Evolutionary conservation across 2,888 invertebrate species (phyloP).

Genomic region (Parascotia fuliginaria): DNA sequence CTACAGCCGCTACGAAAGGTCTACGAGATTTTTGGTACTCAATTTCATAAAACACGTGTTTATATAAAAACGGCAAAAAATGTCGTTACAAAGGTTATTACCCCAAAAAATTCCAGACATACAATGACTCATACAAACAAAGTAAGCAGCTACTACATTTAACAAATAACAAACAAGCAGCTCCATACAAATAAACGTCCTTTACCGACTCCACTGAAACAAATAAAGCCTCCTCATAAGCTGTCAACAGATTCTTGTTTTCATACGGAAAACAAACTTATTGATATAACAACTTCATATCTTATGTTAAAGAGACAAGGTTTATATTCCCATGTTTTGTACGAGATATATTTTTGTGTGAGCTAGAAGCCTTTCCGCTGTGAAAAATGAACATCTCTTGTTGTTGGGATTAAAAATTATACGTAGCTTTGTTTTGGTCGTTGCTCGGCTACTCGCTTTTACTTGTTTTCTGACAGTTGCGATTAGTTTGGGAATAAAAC

Average conservation of each 20-base stretch:
- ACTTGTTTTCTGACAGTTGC: slow-evolving; percentile 36
- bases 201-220: slow-evolving; percentile 47
- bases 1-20: slow-evolving; percentile 39
- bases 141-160: slow-evolving; percentile 21
- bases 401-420: slow-evolving; percentile 81
- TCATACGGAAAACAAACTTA: slow-evolving; percentile 32
- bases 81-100: too few relatives aligned
- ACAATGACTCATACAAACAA: slow-evolving; percentile 9
- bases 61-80: too few relatives aligned
- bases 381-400: slow-evolving; percentile 81
- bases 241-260: slow-evolving; percentile 65
- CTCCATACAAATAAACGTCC: slow-evolving; percentile 28
- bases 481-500: slow-evolving; percentile 38
- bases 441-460: slow-evolving; percentile 7
- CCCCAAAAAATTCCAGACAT: background rate
- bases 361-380: slow-evolving; percentile 53
- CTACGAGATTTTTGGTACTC: slow-evolving; percentile 29
- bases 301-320: slow-evolving; percentile 45
- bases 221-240: slow-evolving; percentile 72
- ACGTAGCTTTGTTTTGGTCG: slow-evolving; percentile 62
- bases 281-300: slow-evolving; percentile 13
- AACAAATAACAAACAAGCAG: slow-evolving; percentile 24
- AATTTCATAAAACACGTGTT: background rate
- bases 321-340: slow-evolving; percentile 35
- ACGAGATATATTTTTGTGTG: slow-evolving; percentile 26